Percentiles rank a stretch among this genome's conserved stretches.
Conservation (phyloP, 2,113 vertebrate genomes). For the Sinosuthora webbiana region DNA sequence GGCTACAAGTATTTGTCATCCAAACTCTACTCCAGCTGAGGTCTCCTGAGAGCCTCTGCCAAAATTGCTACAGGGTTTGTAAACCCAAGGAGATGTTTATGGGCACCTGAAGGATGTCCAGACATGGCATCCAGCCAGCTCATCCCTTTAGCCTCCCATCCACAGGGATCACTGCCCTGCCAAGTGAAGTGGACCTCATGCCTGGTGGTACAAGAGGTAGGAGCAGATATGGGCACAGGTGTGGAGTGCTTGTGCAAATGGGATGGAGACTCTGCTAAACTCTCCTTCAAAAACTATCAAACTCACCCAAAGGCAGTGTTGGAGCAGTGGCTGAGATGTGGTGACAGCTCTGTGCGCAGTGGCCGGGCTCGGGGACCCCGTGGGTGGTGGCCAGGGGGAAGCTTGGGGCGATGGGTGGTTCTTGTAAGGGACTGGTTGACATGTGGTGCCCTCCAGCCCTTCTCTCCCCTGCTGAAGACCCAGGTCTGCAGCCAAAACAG, state of each 20-base stretch:
- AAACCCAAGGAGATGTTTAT: rapidly evolving
- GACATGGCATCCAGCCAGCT: neutral
- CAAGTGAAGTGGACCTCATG: rapidly evolving
- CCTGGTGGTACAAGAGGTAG: rapidly evolving
- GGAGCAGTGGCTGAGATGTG: neutral
- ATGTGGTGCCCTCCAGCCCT: neutral
- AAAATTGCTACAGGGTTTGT: neutral
- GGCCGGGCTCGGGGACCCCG: neutral
- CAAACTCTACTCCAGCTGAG: neutral
- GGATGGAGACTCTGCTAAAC: neutral
- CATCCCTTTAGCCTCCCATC: neutral
- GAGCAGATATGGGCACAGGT: rapidly evolving
- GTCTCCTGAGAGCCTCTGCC: neutral
- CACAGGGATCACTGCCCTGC: neutral
- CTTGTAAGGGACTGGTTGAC: neutral
- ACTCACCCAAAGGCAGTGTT: neutral
- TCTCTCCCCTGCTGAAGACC: neutral
- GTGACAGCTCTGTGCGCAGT: neutral
- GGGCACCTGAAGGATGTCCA: rapidly evolving
- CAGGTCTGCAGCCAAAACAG: neutral
- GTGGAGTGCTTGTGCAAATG: neutral
- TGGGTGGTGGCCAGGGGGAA: neutral
- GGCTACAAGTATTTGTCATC: rapidly evolving
- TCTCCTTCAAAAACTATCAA: neutral
- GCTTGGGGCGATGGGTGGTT: rapidly evolving